Conservation (phyloP, 2,797 vertebrate species). For the Rallus crepitans region DNA sequence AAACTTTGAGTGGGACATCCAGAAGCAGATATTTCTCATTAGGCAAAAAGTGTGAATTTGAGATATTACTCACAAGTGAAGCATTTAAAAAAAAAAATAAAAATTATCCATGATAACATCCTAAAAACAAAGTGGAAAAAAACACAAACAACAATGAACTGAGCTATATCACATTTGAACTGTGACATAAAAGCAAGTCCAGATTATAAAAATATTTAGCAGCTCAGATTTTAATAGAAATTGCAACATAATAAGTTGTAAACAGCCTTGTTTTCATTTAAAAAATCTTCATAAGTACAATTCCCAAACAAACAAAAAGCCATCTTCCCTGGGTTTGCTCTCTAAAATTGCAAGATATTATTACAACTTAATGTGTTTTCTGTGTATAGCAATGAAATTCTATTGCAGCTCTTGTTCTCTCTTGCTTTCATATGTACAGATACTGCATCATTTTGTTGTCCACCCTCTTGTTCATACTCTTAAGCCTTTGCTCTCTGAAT, state of each 20-base stretch:
- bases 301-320: not conserved
- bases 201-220: not conserved
- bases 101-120: not conserved
- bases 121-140: not conserved
- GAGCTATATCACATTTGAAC: not conserved
- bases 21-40: not conserved
- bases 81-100: not conserved
- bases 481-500: not conserved
- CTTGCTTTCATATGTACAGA: not conserved
- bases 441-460: not conserved
- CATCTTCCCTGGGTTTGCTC: not conserved
- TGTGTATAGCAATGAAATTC: not conserved
- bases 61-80: not conserved
- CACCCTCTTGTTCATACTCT: not conserved
- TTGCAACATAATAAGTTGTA: not conserved
- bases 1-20: not conserved
- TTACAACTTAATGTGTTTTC: not conserved
- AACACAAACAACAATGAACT: not conserved
- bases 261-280: not conserved
- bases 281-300: not conserved
- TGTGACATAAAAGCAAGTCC: not conserved
- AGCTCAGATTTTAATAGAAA: not conserved
- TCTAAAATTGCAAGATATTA: not conserved
- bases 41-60: not conserved
- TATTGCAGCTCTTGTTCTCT: not conserved